A percentile compares a stretch with the other conserved stretches of the same genome.
These are phyloP conservation scores for Oryzias celebensis DNA, from an alignment of 2,113 vertebrate species.

Conservation along the genomic window DNA sequence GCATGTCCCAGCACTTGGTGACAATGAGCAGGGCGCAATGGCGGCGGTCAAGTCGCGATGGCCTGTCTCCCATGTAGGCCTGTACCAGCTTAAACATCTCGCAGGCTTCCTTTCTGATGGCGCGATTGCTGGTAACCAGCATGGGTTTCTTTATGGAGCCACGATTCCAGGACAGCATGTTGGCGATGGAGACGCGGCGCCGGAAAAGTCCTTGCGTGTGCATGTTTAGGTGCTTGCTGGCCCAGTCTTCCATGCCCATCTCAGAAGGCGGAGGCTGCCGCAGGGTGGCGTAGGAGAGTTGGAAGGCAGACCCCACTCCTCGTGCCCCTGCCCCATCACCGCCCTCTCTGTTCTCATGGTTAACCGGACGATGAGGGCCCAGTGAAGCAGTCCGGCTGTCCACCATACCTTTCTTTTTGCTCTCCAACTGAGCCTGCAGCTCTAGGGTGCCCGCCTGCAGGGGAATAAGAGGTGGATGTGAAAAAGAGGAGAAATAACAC, in stretches of 20 bases:
- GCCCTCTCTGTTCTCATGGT: slow-evolving; percentile 57
- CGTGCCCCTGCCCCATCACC: slow-evolving; percentile 42
- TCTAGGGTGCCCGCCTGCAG: slow-evolving; percentile 76
- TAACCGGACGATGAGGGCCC: slow-evolving; percentile 61
- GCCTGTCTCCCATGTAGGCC: slow-evolving; percentile 91
- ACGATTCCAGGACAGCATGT: slow-evolving; percentile 90
- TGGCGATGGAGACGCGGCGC: slow-evolving; percentile 86
- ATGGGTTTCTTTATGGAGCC: slow-evolving; percentile 91
- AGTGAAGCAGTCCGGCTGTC: slow-evolving; percentile 60
- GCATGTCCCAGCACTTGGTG: slow-evolving; percentile 89
- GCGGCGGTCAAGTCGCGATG: slow-evolving; percentile 84
- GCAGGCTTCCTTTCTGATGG: slow-evolving; percentile 87
- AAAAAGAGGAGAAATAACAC: slow-evolving; percentile 6
- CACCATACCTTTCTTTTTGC: slow-evolving; percentile 65
- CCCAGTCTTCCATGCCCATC: slow-evolving; percentile 89
- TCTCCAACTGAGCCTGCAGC: slow-evolving; percentile 75
- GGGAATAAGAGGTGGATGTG: slow-evolving; percentile 19
- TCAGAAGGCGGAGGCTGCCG: slow-evolving; percentile 82
- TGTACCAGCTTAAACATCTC: slow-evolving; percentile 92
- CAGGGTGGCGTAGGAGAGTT: slow-evolving; percentile 80
- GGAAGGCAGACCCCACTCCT: slow-evolving; percentile 59
- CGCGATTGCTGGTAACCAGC: slow-evolving; percentile 87
- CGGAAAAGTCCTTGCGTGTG: slow-evolving; percentile 91
- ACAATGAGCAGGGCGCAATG: slow-evolving; percentile 81
- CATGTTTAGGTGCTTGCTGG: slow-evolving; percentile 91